Conservation (phyloP, 2,888 invertebrate genomes). For the Ophonus ardosiacus region DNA sequence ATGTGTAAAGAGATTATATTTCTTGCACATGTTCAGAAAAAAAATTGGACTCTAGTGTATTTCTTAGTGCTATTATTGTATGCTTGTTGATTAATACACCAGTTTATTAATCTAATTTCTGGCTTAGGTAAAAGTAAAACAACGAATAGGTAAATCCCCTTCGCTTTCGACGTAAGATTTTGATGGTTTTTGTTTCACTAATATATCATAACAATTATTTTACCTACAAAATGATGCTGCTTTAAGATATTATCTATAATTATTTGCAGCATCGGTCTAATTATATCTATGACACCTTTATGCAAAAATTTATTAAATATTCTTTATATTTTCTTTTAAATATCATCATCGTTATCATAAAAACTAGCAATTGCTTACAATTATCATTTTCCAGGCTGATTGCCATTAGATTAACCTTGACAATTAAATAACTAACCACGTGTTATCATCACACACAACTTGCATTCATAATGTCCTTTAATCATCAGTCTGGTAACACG, state of each 20-base stretch:
- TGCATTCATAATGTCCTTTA: slow-evolving; percentile 37
- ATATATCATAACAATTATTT: too few species aligned
- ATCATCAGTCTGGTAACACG: slow-evolving; percentile 6
- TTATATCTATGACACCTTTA: neutral
- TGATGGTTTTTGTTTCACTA: too few species aligned
- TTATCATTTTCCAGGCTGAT: neutral
- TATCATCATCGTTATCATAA: neutral
- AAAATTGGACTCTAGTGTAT: too few species aligned
- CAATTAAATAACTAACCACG: slow-evolving; percentile 50
- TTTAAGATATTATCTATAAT: neutral
- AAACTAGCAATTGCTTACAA: neutral
- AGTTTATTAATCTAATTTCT: too few species aligned
- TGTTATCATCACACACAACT: slow-evolving; percentile 14
- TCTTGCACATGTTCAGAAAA: too few species aligned
- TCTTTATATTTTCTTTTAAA: neutral
- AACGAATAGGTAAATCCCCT: too few species aligned
- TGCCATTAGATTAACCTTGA: slow-evolving; percentile 59
- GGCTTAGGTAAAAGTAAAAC: too few species aligned
- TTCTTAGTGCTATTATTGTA: too few species aligned
- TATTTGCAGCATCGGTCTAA: neutral
- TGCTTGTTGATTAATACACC: too few species aligned
- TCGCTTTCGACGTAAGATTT: too few species aligned
- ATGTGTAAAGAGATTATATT: too few species aligned
- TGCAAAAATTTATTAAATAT: neutral
- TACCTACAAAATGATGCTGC: too few species aligned